Base-by-base conservation (phyloP, 2,888 invertebrate genomes). In the Oxytorus armatus region DNA sequence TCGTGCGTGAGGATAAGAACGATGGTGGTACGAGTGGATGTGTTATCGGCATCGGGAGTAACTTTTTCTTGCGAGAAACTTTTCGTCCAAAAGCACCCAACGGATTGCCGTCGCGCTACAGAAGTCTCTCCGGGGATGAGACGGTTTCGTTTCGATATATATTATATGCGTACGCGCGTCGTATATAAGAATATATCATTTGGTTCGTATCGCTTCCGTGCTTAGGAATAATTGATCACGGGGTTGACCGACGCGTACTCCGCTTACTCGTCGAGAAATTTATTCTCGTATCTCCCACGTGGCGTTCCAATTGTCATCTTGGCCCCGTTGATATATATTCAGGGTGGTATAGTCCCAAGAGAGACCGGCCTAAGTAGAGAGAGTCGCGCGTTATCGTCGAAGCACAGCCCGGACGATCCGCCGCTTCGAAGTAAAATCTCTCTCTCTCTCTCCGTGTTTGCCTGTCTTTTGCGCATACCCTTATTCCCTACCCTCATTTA, bases 341-440 rank as follows among this genome's bases (percentile, higher is more conserved):
- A 77, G 74, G 80, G 51, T 66, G 81, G 4, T 11, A 53, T 4
- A 29, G 7, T 14, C 49, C 10, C 8, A 78, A 83, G 83, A 79
- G 84, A 84, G 79, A 77, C 49, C 65, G 61, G 53, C 47, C 63
- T 47, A n/a, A n/a, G 57, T n/a, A 18, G 44, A 63, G 33, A 51
- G 51, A 59, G 49, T 65, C 51, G 81, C 80, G 77, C 81, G 88
- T 88, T 89, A 89, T 89, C 88, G 85, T 85, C 81, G 79, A 79
- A 77, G 83, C 84, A 82, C 89, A 88, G 87, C 83, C 87, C 83
- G 79, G 85, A 86, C 84, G 83, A 85, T 83, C 85, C 85, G 75
- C 55, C 83, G 84, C 86, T 79, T 83, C 78, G 72, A 77, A 72
- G 73, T 79, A 57, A 61, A 76, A 79, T 65, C 49, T 57, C 65